A percentile compares a stretch with the other conserved stretches of the same genome.
phyloP scores from a whole-genome alignment of 30 jellyfish, hydroid and myxozoan genomes.

The Clytia hemisphaerica region DNA sequence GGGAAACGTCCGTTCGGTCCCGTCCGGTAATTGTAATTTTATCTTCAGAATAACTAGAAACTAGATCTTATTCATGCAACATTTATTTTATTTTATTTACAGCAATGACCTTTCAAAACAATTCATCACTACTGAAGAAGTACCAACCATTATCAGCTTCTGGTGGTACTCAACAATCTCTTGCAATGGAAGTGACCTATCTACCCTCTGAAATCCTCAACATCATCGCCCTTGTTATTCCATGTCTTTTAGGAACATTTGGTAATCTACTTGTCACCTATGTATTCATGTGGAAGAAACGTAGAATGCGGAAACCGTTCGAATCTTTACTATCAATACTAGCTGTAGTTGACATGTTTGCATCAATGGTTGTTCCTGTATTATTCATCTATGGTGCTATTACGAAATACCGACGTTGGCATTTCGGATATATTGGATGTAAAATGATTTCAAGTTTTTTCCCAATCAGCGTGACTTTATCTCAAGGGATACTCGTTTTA shows the following conservation, averaged over 20 bases:
- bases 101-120: no score
- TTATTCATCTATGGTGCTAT: constrained; percentile 59
- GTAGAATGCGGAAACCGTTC: constrained; percentile 28
- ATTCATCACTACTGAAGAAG: no score
- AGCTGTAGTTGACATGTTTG: constrained; percentile 45
- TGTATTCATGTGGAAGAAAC: constrained; percentile 38
- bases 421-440: constrained; percentile 66
- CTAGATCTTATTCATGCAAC: no score
- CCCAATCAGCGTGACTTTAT: constrained; percentile 52
- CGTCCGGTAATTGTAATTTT: no score
- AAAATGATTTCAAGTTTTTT: constrained; percentile 48
- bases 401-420: constrained; percentile 58
- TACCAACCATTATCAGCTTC: no score
- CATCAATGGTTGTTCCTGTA: constrained; percentile 47
- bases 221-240: constrained; percentile 22
- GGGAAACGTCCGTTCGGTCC: no score
- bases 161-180: no score
- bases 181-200: no score
- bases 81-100: no score
- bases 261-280: constrained; percentile 48
- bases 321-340: constrained; percentile 29
- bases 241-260: constrained; percentile 38
- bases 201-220: no score
- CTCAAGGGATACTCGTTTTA: constrained; percentile 66
- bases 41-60: no score